Conservation (phyloP, 2,113 vertebrate genomes). For the Tetrax tetrax region DNA sequence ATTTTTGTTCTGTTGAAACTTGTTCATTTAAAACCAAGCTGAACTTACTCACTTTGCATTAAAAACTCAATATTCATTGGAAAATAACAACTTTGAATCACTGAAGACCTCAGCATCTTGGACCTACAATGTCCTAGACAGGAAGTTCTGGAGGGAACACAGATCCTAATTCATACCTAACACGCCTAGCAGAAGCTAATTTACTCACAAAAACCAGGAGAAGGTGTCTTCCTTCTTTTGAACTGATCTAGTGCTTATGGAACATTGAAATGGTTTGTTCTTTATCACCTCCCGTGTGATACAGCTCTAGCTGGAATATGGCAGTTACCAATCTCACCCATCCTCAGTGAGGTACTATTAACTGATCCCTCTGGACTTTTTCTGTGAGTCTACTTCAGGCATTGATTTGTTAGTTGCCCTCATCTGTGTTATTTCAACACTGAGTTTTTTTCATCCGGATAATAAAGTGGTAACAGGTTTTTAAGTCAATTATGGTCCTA, state of each 20-base stretch:
- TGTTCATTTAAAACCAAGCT: background rate
- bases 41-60: background rate
- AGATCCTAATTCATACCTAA: background rate
- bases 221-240: background rate
- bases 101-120: background rate
- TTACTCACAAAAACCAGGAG: background rate
- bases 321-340: background rate
- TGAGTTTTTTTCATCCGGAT: background rate
- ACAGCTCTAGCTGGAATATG: background rate
- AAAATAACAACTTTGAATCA: background rate
- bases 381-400: background rate
- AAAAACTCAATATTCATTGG: background rate
- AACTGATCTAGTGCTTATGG: background rate
- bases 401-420: constrained; percentile 7
- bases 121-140: background rate
- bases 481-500: constrained; percentile 9
- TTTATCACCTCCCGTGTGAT: background rate
- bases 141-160: background rate
- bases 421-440: constrained; percentile 6
- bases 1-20: background rate
- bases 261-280: background rate
- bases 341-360: background rate
- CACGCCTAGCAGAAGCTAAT: background rate
- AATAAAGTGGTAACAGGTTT: constrained; percentile 28
- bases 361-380: background rate